These are phyloP conservation scores for Cylas formicarius DNA, from an alignment of 1,140 invertebrate genomes.

Conservation along the genomic window DNA sequence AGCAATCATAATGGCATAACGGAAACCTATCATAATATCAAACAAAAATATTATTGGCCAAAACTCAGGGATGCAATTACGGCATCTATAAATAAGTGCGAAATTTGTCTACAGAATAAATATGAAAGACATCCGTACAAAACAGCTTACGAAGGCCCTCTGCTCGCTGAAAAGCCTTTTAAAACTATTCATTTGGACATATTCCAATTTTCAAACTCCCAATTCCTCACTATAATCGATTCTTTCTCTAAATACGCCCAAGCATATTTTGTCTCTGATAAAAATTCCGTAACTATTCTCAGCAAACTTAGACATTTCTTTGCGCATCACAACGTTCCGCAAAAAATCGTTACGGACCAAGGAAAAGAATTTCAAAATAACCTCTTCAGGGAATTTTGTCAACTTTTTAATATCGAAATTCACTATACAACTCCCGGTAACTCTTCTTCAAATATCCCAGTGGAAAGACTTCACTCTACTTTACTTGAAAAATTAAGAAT, in stretches of 20 bases:
- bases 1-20: conserved; percentile 20
- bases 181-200: conserved; percentile 29
- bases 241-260: conserved; percentile 23
- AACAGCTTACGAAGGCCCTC: conserved; percentile 9
- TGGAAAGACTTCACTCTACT: conserved; percentile 28
- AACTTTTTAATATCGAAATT: conserved; percentile 21
- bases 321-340: conserved; percentile 12
- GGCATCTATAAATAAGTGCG: conserved; percentile 17
- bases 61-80: conserved; percentile 12
- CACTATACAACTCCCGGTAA: conserved; percentile 18
- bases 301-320: conserved; percentile 8
- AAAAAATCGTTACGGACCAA: conserved; percentile 20
- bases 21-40: conserved; percentile 19
- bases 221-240: conserved; percentile 31
- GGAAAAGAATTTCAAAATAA: conserved; percentile 28
- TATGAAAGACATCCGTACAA: conserved; percentile 1
- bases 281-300: too few relatives aligned
- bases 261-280: too few relatives aligned
- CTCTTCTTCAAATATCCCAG: conserved; percentile 19
- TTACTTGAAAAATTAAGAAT: conserved; percentile 20
- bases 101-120: conserved; percentile 16
- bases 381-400: conserved; percentile 25
- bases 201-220: conserved; percentile 22
- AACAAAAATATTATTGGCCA: conserved; percentile 21
- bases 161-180: conserved; percentile 28